Conservation (phyloP, 2,888 invertebrate species). For the Girardia tigrina region DNA sequence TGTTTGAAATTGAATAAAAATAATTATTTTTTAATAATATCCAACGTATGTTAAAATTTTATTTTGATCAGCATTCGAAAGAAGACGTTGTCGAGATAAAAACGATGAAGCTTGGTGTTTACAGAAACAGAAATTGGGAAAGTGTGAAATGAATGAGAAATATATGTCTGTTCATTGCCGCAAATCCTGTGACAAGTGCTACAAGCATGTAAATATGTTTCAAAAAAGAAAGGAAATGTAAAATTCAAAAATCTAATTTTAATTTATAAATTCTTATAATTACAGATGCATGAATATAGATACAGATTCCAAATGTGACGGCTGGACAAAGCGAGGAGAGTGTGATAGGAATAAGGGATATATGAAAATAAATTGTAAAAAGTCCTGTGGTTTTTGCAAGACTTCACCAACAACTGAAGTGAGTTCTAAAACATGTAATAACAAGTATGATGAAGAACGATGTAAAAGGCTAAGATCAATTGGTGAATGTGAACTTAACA, state of each 20-base stretch:
- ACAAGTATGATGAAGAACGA: not conserved
- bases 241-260: not conserved
- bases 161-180: not conserved
- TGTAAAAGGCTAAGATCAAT: not conserved
- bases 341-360: slow-evolving; percentile 25
- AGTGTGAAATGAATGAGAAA: not conserved
- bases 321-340: slow-evolving; percentile 26
- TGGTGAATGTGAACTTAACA: not conserved
- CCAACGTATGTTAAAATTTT: no score
- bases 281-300: slow-evolving; percentile 16
- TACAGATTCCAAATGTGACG: not conserved
- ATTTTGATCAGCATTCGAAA: not conserved
- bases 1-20: no score
- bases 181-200: not conserved
- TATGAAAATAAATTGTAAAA: slow-evolving; percentile 28
- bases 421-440: not conserved
- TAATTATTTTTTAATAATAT: no score
- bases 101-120: not conserved
- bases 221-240: not conserved
- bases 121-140: not conserved
- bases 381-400: slow-evolving; percentile 24
- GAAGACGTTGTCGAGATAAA: not conserved
- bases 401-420: not conserved
- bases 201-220: not conserved
- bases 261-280: not conserved